Evolutionary conservation across 64 coral and sea anemone genomes (phyloP).

Genomic region (Montipora cactus): DNA sequence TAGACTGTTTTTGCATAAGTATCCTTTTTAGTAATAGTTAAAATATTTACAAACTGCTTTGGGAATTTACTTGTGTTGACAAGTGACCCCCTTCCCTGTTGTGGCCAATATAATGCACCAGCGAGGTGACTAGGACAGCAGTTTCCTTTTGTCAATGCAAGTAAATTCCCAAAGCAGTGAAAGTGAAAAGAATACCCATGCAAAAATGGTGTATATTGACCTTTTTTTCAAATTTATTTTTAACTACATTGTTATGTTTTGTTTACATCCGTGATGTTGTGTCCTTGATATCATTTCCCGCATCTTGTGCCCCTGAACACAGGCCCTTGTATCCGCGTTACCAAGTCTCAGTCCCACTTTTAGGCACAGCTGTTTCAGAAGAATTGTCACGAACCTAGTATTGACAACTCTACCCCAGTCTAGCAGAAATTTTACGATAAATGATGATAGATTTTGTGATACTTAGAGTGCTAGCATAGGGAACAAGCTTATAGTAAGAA

Average conservation of each 20-base stretch:
- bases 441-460: too few relatives aligned
- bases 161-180: not conserved
- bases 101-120: not conserved
- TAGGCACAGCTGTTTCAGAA: not conserved
- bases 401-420: not conserved
- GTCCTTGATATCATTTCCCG: not conserved
- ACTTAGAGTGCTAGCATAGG: too few relatives aligned
- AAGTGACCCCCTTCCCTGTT: not conserved
- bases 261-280: not conserved
- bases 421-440: too few relatives aligned
- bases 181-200: not conserved
- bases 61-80: too few relatives aligned
- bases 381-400: too few relatives aligned
- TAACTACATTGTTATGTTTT: not conserved
- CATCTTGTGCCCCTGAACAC: not conserved
- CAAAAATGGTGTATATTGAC: too few relatives aligned
- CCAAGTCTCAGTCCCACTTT: slow-evolving; percentile 4
- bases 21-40: too few relatives aligned
- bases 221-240: not conserved
- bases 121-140: not conserved
- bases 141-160: not conserved
- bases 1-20: too few relatives aligned
- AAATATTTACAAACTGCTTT: too few relatives aligned
- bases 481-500: too few relatives aligned
- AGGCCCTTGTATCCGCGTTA: not conserved